Percentiles rank a stretch among this genome's conserved stretches.
These are phyloP conservation scores for Melanostoma mellinum DNA, from an alignment of 2,888 invertebrate species.

Conservation along the genomic window DNA sequence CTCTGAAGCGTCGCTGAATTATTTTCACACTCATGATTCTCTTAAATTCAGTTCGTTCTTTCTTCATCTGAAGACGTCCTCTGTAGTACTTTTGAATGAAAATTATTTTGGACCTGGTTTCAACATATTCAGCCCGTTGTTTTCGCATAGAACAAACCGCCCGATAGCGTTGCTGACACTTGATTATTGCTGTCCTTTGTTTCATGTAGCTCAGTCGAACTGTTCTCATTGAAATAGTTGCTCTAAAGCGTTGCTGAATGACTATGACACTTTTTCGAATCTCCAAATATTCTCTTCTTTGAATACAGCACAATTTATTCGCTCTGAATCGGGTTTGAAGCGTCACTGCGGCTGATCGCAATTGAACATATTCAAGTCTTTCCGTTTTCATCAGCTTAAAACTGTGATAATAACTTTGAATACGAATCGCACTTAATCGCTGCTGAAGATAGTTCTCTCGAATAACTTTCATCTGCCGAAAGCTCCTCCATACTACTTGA, in stretches of 20 bases:
- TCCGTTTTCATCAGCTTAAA: constrained; percentile 75
- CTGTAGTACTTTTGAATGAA: constrained; percentile 18
- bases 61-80: constrained; percentile 13
- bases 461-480: constrained; percentile 71
- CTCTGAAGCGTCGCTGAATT: constrained; percentile 79
- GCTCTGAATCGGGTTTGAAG: constrained; percentile 77
- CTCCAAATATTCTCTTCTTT: constrained; percentile 68
- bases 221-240: constrained; percentile 76
- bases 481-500: constrained; percentile 81
- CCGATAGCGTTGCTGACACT: constrained; percentile 78
- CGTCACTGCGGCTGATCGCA: constrained; percentile 65
- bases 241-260: constrained; percentile 82
- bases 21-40: constrained; percentile 78
- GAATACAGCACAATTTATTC: constrained; percentile 72
- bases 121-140: constrained; percentile 68
- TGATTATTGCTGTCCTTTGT: constrained; percentile 74
- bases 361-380: constrained; percentile 69
- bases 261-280: constrained; percentile 77
- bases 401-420: constrained; percentile 74
- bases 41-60: constrained; percentile 21
- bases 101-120: constrained; percentile 29
- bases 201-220: constrained; percentile 74
- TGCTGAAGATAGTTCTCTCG: constrained; percentile 75
- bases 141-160: constrained; percentile 76
- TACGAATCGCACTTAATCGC: constrained; percentile 62